Percentiles rank a stretch among this genome's conserved stretches.
These are phyloP conservation scores for Rhynchotus rufescens DNA, from an alignment of 2,797 vertebrate species.

Conservation along the genomic window DNA sequence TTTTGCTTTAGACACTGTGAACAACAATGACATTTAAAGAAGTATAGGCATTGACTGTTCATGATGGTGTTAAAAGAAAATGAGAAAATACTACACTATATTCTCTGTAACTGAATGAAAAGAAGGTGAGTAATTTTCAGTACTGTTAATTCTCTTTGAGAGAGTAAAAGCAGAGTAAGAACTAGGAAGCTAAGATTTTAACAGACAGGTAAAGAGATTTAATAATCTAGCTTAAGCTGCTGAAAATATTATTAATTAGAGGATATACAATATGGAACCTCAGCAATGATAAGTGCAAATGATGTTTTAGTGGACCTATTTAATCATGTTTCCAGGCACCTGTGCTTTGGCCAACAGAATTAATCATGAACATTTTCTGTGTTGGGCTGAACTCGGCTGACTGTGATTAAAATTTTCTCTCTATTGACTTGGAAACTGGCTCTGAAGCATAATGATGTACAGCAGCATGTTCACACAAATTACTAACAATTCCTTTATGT, in stretches of 20 bases:
- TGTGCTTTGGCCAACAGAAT: background rate
- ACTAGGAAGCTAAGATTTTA: background rate
- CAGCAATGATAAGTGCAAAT: background rate
- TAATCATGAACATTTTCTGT: background rate
- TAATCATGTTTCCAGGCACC: constrained; percentile 13
- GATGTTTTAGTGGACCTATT: background rate
- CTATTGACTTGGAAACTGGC: background rate
- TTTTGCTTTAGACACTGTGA: background rate
- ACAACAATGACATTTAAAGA: background rate
- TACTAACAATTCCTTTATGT: background rate
- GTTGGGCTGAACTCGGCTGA: background rate
- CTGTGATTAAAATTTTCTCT: background rate
- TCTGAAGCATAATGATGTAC: background rate
- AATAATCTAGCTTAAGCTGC: background rate
- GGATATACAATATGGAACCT: background rate
- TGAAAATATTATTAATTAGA: background rate
- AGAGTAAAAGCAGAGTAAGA: background rate
- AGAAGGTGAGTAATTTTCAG: background rate
- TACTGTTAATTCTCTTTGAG: background rate
- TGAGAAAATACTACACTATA: background rate
- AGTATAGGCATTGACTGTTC: background rate
- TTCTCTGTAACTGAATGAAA: background rate
- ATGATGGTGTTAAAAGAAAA: background rate
- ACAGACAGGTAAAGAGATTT: background rate
- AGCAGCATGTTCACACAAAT: background rate